Conservation (phyloP, 64 coral and sea anemone genomes). For the Stichodactyla helianthus region DNA sequence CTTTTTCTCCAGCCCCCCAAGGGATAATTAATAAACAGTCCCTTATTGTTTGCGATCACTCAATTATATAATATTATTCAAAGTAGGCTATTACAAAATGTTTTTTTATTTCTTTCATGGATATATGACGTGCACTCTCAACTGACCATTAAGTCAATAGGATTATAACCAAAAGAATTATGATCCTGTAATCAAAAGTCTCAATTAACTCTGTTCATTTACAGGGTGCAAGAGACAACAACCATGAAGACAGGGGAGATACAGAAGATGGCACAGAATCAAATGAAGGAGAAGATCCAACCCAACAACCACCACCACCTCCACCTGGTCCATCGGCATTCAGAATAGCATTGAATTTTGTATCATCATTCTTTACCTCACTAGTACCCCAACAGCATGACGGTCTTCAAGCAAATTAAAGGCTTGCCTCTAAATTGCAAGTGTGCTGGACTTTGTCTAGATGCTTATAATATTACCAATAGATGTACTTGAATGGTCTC, state of each 20-base stretch:
- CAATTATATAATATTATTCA: too few species aligned
- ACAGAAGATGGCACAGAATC: conserved; percentile 15
- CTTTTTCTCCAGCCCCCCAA: too few species aligned
- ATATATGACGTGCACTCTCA: too few species aligned
- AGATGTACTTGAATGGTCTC: background rate
- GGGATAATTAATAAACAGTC: too few species aligned
- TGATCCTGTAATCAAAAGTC: too few species aligned
- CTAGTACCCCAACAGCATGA: conserved; percentile 35
- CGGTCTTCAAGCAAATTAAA: conserved; percentile 5
- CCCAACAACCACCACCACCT: conserved; percentile 3
- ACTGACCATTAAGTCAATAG: too few species aligned
- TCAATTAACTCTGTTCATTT: background rate
- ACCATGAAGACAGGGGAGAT: background rate
- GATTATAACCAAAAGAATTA: too few species aligned
- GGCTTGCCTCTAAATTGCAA: background rate
- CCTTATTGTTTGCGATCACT: too few species aligned
- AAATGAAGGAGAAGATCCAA: background rate
- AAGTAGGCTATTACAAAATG: too few species aligned
- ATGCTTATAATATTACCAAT: background rate
- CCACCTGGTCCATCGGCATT: conserved; percentile 51
- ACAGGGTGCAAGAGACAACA: conserved; percentile 26
- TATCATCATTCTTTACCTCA: conserved; percentile 56
- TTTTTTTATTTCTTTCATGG: too few species aligned
- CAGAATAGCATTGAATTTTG: conserved; percentile 48
- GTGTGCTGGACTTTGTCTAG: background rate